Evolutionary conservation across 2,113 vertebrate species (phyloP).

Genomic region (Chrysemys picta): DNA sequence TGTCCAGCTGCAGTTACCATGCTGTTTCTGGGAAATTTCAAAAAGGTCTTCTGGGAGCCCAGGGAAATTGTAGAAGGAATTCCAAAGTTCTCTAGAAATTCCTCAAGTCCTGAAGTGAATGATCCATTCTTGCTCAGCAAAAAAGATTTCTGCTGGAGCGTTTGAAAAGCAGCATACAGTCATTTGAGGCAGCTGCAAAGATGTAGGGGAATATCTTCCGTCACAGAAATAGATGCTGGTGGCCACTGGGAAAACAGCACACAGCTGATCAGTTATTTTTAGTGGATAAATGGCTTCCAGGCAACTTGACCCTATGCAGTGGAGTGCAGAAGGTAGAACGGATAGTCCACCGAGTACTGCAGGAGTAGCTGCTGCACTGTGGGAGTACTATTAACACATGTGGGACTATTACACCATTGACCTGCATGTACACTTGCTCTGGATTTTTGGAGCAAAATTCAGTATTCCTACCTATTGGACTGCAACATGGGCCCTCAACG

Average conservation of each 20-base stretch:
- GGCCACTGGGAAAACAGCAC: too few species aligned
- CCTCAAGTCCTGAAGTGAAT: too few species aligned
- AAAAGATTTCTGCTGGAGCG: not conserved
- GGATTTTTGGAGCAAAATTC: not conserved
- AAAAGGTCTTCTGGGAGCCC: not conserved
- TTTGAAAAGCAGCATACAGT: too few species aligned
- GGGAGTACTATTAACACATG: not conserved
- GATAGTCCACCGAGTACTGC: not conserved
- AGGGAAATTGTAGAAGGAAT: not conserved
- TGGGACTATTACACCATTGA: not conserved
- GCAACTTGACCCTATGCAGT: too few species aligned
- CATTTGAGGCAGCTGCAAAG: too few species aligned
- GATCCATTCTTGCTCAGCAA: not conserved
- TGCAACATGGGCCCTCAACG: not conserved
- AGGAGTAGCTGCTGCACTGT: not conserved
- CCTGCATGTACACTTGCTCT: not conserved
- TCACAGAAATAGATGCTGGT: too few species aligned
- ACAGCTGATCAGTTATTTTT: too few species aligned
- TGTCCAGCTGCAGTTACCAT: rapidly evolving
- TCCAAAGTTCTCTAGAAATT: not conserved
- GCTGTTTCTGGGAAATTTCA: not conserved
- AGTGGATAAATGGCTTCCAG: too few species aligned
- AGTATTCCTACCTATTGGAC: not conserved
- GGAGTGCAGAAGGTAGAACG: not conserved
- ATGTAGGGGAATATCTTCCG: too few species aligned